phyloP scores from a whole-genome alignment of 2,113 vertebrate species.

The Seriola dumerili region DNA sequence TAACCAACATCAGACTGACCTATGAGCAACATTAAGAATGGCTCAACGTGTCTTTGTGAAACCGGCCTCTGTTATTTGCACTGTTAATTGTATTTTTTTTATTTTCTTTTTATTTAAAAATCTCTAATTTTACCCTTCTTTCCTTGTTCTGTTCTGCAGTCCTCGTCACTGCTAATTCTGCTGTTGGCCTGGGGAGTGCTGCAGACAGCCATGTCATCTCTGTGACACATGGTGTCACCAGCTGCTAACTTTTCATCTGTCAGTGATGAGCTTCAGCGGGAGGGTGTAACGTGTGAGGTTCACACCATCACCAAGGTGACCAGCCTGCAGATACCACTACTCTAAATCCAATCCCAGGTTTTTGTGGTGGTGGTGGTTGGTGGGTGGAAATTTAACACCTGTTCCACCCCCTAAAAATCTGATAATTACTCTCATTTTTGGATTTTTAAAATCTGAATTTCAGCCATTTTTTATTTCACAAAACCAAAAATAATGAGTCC shows the following conservation, averaged over 20 bases:
- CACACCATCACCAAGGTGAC: background rate
- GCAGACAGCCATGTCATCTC: constrained; percentile 23
- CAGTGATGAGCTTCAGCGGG: constrained; percentile 9
- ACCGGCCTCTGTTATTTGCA: background rate
- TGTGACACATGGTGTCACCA: constrained; percentile 28
- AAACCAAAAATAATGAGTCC: background rate
- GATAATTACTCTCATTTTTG: background rate
- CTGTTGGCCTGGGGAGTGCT: background rate
- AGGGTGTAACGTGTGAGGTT: background rate
- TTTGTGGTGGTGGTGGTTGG: background rate
- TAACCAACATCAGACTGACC: too few species aligned
- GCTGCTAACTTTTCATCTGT: constrained; percentile 33
- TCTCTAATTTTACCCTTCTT: background rate
- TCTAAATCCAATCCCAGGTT: background rate
- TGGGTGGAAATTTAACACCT: background rate
- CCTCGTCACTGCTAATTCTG: background rate
- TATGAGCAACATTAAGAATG: too few species aligned
- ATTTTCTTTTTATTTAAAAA: background rate
- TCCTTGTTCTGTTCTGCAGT: background rate
- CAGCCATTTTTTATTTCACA: background rate
- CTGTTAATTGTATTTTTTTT: background rate
- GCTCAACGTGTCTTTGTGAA: too few species aligned
- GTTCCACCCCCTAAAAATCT: background rate
- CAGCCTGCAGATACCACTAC: background rate
- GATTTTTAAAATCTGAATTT: background rate